Percentiles rank a stretch among this genome's conserved stretches.
Evolutionary conservation across 1,140 invertebrate genomes (phyloP).

Genomic region (Trichogramma pretiosum): DNA sequence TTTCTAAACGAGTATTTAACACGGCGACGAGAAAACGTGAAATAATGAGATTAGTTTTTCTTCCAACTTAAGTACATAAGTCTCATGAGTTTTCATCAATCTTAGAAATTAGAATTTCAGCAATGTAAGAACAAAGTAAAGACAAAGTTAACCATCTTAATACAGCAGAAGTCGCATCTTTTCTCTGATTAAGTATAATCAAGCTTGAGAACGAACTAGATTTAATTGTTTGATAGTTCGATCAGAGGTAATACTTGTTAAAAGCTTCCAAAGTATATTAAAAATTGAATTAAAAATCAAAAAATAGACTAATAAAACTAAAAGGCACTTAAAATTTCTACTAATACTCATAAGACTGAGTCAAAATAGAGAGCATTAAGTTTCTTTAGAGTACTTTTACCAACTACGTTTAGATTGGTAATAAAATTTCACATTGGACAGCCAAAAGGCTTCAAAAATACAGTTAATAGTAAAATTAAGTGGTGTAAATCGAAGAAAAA

Average conservation of each 20-base stretch:
- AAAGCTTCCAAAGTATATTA: slow-evolving; percentile 4
- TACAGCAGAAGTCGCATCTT: too few relatives aligned
- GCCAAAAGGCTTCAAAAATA: slow-evolving; percentile 4
- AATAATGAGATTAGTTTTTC: background rate
- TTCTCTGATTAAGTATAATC: too few relatives aligned
- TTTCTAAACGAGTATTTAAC: slow-evolving; percentile 3
- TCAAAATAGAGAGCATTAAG: slow-evolving; percentile 16
- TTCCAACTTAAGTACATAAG: slow-evolving; percentile 15
- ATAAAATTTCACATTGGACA: too few relatives aligned
- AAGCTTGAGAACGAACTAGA: background rate
- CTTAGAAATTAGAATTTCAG: too few relatives aligned
- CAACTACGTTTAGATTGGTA: too few relatives aligned
- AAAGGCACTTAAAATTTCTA: background rate
- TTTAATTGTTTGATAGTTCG: background rate
- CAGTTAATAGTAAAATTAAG: too few relatives aligned
- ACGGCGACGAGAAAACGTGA: background rate
- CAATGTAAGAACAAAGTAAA: too few relatives aligned
- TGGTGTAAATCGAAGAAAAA: too few relatives aligned
- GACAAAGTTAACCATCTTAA: too few relatives aligned
- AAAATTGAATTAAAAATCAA: background rate
- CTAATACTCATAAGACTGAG: too few relatives aligned
- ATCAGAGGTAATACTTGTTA: slow-evolving; percentile 12
- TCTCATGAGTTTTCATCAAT: slow-evolving; percentile 6
- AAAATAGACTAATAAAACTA: slow-evolving; percentile 11
- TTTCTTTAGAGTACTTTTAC: too few relatives aligned